Conservation (phyloP, 53 echinoderm and acorn worm genomes). For the Henricia sp. region DNA sequence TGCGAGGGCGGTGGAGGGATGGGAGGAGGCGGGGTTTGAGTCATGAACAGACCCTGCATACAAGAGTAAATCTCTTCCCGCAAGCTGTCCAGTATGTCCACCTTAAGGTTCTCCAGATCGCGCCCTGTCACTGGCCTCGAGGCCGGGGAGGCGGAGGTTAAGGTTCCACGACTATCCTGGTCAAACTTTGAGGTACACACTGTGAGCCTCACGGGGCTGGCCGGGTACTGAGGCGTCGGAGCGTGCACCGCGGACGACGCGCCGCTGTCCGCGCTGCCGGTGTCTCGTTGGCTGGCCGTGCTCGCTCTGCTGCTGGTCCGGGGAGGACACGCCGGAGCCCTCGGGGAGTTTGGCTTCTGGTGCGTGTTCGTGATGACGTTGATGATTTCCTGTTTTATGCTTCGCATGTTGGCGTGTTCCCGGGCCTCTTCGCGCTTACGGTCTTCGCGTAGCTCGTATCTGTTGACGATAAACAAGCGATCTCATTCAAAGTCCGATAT, state of each 20-base stretch:
- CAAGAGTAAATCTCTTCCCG: slow-evolving; percentile 54
- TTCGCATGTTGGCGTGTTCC: slow-evolving; percentile 78
- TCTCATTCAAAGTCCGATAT: not conserved
- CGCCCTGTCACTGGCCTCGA: slow-evolving; percentile 38
- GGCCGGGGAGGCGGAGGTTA: not conserved
- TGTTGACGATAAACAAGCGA: slow-evolving; percentile 31
- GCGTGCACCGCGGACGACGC: slow-evolving; percentile 14
- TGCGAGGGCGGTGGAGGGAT: slow-evolving; percentile 18
- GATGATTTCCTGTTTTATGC: slow-evolving; percentile 77
- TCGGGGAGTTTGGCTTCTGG: not conserved
- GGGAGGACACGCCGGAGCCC: slow-evolving; percentile 1
- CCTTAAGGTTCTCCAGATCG: slow-evolving; percentile 72
- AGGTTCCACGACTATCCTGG: not conserved
- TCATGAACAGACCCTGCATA: slow-evolving; percentile 31
- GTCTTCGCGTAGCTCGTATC: slow-evolving; percentile 96
- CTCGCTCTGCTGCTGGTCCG: slow-evolving; percentile 53
- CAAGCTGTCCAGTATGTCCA: slow-evolving; percentile 67
- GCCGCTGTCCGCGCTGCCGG: slow-evolving; percentile 14
- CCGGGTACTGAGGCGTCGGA: slow-evolving; percentile 19
- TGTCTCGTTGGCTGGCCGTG: slow-evolving; percentile 38
- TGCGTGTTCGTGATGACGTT: slow-evolving; percentile 59
- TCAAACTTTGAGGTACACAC: not conserved
- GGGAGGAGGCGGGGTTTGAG: slow-evolving; percentile 18
- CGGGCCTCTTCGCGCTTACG: slow-evolving; percentile 86
- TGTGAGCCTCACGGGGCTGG: slow-evolving; percentile 30